Evolutionary conservation across 2,888 invertebrate genomes (phyloP).

Genomic region (Cheilosia vernalis): DNA sequence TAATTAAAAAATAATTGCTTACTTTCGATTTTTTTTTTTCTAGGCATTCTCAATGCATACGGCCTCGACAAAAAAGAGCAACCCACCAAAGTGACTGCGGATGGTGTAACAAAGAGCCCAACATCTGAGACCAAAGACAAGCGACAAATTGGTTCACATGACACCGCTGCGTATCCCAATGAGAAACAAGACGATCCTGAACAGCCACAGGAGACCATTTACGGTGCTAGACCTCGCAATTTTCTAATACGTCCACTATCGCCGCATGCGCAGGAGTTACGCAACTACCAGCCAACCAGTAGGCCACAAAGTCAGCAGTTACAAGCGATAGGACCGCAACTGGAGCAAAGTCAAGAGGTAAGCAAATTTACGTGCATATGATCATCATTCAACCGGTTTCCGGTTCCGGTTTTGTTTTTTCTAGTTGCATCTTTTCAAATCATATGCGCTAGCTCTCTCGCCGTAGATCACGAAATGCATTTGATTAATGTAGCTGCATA

Average conservation of each 20-base stretch:
- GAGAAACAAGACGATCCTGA: slow-evolving; percentile 80
- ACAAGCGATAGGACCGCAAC: slow-evolving; percentile 72
- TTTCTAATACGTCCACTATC: slow-evolving; percentile 82
- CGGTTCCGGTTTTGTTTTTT: slow-evolving; percentile 38
- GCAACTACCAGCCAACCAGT: slow-evolving; percentile 80
- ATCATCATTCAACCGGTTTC: slow-evolving; percentile 20
- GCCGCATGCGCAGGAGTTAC: slow-evolving; percentile 81
- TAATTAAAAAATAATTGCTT: neutral
- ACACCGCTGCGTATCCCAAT: slow-evolving; percentile 80
- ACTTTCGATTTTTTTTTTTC: slow-evolving; percentile 8
- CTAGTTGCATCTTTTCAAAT: slow-evolving; percentile 13
- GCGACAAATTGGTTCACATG: slow-evolving; percentile 81
- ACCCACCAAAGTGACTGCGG: slow-evolving; percentile 76
- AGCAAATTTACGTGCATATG: slow-evolving; percentile 58
- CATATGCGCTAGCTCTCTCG: neutral
- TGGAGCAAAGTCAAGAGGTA: slow-evolving; percentile 83
- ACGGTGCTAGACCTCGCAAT: slow-evolving; percentile 81
- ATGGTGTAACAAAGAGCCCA: slow-evolving; percentile 15
- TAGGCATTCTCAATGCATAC: slow-evolving; percentile 77
- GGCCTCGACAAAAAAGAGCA: slow-evolving; percentile 76
- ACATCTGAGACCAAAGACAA: slow-evolving; percentile 80
- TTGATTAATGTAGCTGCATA: slow-evolving; percentile 7
- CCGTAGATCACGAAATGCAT: slow-evolving; percentile 2
- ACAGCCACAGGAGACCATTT: slow-evolving; percentile 82
- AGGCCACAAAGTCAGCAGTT: slow-evolving; percentile 80